These are phyloP conservation scores for Callochromis pleurospilus DNA, from an alignment of 2,113 vertebrate species.

Conservation along the genomic window DNA sequence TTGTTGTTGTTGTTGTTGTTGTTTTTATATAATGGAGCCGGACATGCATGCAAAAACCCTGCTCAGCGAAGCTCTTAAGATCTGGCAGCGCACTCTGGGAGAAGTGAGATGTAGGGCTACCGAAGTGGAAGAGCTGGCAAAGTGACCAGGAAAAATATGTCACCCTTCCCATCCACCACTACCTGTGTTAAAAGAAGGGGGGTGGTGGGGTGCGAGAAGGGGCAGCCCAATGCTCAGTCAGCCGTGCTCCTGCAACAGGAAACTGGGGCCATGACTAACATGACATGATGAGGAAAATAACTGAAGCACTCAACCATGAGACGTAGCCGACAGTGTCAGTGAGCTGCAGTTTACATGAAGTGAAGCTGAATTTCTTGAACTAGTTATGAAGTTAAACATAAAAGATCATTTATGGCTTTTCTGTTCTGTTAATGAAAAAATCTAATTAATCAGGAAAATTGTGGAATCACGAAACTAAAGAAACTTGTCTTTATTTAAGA, in stretches of 20 bases:
- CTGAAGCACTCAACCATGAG: not conserved
- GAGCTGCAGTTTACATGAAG: not conserved
- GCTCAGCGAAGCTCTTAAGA: not conserved
- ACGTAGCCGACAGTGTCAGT: not conserved
- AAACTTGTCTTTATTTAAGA: not conserved
- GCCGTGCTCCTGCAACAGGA: conserved; percentile 37
- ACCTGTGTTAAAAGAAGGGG: not conserved
- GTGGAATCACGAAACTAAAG: not conserved
- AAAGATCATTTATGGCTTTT: not conserved
- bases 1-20: not conserved
- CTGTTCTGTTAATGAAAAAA: not conserved
- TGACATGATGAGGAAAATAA: conserved; percentile 51
- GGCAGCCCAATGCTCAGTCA: not conserved
- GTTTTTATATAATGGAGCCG: not conserved
- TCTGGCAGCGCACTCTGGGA: not conserved
- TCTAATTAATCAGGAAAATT: not conserved
- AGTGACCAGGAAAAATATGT: conserved; percentile 20
- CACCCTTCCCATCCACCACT: conserved; percentile 2
- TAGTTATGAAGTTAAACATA: not conserved
- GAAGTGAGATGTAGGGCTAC: not conserved
- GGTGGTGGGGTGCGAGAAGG: not conserved
- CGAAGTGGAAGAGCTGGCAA: conserved; percentile 9
- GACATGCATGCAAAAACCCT: not conserved
- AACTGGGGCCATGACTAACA: conserved; percentile 36
- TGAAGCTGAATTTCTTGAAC: not conserved